Percentiles rank a stretch among this genome's conserved stretches.
Conservation (phyloP, 2,113 vertebrate species). For the Tapirus terrestris region DNA sequence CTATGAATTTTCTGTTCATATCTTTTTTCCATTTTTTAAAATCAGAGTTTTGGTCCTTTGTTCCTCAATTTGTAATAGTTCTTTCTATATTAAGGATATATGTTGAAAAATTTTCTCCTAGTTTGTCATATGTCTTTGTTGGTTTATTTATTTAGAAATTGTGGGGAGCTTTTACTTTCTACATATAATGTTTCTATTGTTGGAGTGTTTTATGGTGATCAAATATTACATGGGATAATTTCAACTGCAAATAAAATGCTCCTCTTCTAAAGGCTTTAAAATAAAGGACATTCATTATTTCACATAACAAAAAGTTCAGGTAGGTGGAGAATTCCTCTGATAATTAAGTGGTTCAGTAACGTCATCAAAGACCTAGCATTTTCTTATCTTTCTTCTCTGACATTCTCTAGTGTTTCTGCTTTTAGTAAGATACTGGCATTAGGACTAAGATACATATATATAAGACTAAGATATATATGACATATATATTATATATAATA, state of each 20-base stretch:
- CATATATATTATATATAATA: not conserved
- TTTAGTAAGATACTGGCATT: not conserved
- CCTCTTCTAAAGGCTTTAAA: not conserved
- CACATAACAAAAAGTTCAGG: not conserved
- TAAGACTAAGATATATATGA: not conserved
- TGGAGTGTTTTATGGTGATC: not conserved
- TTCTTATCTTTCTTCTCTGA: not conserved
- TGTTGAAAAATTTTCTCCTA: not conserved
- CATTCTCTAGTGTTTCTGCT: not conserved
- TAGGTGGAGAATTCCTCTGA: not conserved
- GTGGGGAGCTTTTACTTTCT: not conserved
- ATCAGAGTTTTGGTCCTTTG: not conserved
- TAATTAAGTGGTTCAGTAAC: not conserved
- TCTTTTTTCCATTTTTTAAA: not conserved
- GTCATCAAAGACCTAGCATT: not conserved
- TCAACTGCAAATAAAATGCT: not conserved
- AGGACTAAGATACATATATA: not conserved
- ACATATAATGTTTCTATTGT: not conserved
- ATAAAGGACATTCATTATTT: not conserved
- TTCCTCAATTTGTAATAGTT: not conserved
- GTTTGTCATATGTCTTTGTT: not conserved
- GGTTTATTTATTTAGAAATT: not conserved
- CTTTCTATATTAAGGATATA: not conserved
- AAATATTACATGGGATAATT: not conserved
- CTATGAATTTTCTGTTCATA: not conserved